A percentile compares a stretch with the other conserved stretches of the same genome.
phyloP scores from a whole-genome alignment of 2,113 vertebrate genomes.

The Rhinolophus sinicus region DNA sequence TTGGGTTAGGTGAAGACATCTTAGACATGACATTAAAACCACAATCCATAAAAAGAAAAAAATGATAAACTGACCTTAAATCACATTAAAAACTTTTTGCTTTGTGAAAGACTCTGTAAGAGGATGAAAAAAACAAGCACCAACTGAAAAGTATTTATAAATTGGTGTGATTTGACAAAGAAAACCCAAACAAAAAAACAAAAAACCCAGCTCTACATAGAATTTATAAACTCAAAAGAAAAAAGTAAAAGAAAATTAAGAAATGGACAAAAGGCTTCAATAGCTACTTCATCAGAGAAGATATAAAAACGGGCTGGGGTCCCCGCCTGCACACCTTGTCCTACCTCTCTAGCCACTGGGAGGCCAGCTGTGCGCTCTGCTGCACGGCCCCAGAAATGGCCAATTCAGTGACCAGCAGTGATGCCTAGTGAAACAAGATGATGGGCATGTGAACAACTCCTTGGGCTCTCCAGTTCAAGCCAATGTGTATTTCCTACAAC shows the following conservation, averaged over 20 bases:
- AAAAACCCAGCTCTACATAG: neutral
- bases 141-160: neutral
- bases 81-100: neutral
- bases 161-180: neutral
- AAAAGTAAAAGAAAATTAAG: neutral
- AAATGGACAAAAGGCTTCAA: neutral
- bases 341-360: too few species aligned
- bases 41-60: neutral
- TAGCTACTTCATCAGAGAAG: neutral
- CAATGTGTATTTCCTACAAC: constrained; percentile 88
- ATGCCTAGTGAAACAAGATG: constrained; percentile 84
- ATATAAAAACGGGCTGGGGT: neutral
- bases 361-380: too few species aligned
- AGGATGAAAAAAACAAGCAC: neutral
- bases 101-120: neutral
- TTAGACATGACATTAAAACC: neutral
- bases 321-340: too few species aligned
- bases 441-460: constrained; percentile 92
- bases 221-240: neutral
- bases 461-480: constrained; percentile 91
- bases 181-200: too few species aligned
- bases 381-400: too few species aligned
- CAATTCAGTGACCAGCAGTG: too few species aligned
- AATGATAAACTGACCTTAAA: neutral
- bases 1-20: neutral